A percentile compares a stretch with the other conserved stretches of the same genome.
Conservation (phyloP, 2,797 vertebrate genomes). For the Chanos chanos region DNA sequence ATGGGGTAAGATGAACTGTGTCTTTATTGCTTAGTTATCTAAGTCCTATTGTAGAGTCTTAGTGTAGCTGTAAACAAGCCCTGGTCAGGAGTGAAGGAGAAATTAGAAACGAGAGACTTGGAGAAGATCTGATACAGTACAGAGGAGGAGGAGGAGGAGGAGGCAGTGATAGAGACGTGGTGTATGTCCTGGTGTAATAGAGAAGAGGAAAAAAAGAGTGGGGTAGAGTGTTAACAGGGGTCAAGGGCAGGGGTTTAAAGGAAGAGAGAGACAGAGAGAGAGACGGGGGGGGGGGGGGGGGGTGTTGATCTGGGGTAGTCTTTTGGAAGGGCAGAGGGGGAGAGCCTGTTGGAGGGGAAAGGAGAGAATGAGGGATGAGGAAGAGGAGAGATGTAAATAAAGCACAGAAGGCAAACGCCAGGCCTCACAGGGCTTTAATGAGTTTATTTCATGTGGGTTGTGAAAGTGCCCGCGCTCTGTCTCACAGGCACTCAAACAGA, state of each 20-base stretch:
- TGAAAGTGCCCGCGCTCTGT: too few species aligned
- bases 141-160: neutral
- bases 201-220: neutral
- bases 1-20: too few species aligned
- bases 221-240: too few species aligned
- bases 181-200: constrained; percentile 5
- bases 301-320: neutral
- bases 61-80: too few species aligned
- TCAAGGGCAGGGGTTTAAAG: neutral
- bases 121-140: neutral
- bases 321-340: neutral
- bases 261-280: neutral
- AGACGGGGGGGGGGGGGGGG: constrained; percentile 1
- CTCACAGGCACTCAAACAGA: too few species aligned
- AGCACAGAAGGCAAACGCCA: neutral
- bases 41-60: too few species aligned
- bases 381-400: neutral
- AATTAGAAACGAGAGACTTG: neutral
- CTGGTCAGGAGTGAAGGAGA: neutral
- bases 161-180: too few species aligned
- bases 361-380: neutral
- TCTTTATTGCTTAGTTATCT: too few species aligned
- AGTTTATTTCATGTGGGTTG: too few species aligned
- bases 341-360: neutral
- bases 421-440: neutral